Conservation (phyloP, 2,888 invertebrate species). For the Erebia ligea region DNA sequence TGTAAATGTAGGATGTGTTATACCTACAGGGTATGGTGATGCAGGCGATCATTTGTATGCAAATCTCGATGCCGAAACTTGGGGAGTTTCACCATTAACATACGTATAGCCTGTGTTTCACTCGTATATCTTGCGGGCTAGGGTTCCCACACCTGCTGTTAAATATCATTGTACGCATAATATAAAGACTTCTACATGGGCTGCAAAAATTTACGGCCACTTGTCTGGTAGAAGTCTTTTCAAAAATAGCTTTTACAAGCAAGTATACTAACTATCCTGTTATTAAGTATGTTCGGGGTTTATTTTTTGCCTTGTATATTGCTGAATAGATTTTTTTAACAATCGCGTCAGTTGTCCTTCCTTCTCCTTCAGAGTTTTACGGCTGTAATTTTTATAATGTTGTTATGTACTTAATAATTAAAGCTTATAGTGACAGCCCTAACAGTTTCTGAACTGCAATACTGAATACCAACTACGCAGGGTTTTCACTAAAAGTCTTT, state of each 20-base stretch:
- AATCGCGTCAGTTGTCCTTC: too few species aligned
- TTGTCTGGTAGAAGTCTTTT: background rate
- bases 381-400: background rate
- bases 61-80: slow-evolving; percentile 43
- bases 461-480: slow-evolving; percentile 15
- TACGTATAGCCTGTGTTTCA: slow-evolving; percentile 43
- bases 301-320: too few species aligned
- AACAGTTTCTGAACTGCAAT: slow-evolving; percentile 7
- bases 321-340: too few species aligned
- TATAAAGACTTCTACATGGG: background rate
- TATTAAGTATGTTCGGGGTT: too few species aligned
- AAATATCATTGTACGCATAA: background rate
- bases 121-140: slow-evolving; percentile 33
- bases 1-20: slow-evolving; percentile 30
- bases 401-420: too few species aligned
- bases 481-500: slow-evolving; percentile 10
- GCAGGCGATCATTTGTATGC: slow-evolving; percentile 44
- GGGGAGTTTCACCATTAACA: slow-evolving; percentile 42
- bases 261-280: too few species aligned
- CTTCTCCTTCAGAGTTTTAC: background rate
- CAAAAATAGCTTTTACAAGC: too few species aligned
- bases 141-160: slow-evolving; percentile 23
- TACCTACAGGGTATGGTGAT: slow-evolving; percentile 13
- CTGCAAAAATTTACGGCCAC: background rate
- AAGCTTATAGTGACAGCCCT: slow-evolving; percentile 8